Base-by-base conservation (phyloP, 2,888 invertebrate genomes). In the Plebejus melissa region DNA sequence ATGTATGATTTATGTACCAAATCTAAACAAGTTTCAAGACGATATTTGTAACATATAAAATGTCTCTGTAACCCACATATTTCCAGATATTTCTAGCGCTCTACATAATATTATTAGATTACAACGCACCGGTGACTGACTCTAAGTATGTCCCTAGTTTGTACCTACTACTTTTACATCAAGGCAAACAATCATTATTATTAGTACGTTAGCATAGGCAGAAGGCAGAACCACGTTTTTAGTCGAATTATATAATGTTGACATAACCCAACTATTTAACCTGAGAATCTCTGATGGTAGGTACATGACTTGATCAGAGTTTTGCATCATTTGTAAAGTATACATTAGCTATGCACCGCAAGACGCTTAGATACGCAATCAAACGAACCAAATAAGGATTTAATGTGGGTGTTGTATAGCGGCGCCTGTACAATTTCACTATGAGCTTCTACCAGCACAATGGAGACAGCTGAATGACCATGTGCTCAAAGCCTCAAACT, bases 401-500 rank as follows among this genome's bases (percentile, higher is more conserved):
- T 13, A 65, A 13, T 1, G 65, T 65, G 16, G 65, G 32, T 16
- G 65, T 65, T 65, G 32, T 5, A 65, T 28, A 60, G 57, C 57
- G 57, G n/a, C 58, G 11, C 32, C 60, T 9, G 60, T 65, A 13
- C 65, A 65, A 65, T 65, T 65, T 65, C 65, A 65, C 65, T 65
- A 1, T 16, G 13, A 65, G 65, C 65, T 36, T 65, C 65, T 65
- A 16, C 32, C 2, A 36, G 32, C 65, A 65, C 65, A 65, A 36
- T 13, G 32, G 65, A 65, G 65, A 65, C 65, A 65, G 65, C 36
- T 65, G 65, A 65, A 65, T 65, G 65, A 65, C 65, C 65, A 50
- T 71, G 41, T 38, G 36, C 71, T 74, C 71, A n/a, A n/a, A n/a
- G n/a, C n/a, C n/a, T n/a, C n/a, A 75, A 71, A 32, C n/a, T 76